Base-by-base conservation (phyloP, 2,797 vertebrate genomes). In the Smutsia temminckii region DNA sequence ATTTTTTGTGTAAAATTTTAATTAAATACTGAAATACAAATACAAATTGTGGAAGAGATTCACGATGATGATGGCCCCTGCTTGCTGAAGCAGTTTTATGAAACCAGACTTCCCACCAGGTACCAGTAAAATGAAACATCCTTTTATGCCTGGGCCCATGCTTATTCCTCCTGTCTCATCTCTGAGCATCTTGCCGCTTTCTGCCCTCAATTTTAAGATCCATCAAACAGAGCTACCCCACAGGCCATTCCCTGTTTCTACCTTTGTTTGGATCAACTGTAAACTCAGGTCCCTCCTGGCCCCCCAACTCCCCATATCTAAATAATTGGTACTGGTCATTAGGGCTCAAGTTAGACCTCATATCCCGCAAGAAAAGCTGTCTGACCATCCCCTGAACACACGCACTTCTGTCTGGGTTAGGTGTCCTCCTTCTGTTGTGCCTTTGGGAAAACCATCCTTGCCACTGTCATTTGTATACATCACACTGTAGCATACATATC, bases 11-110 rank as follows among this genome's bases (percentile, higher is more conserved):
- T 88, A 46, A 49, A 63, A 37, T 72, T 57, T 69, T 59, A 71
- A 89, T 83, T 86, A 85, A 89, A 57, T 66, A 71, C 12, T 68
- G 32, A 92, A 94, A 79, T 69, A 46, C 32, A 74, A 92, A 77
- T 46, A 89, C 8, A 88, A 90, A 84, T 86, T 40, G 1, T 69
- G 49, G 29, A 34, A 78, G 85, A 42, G 16, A 87, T 75, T 69
- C n/a, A 40, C 10, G 20, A 49, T 29, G 42, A 42, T n/a, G 16
- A 49, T 72, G 32, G 8, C 1, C 57, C 55, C 80, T 87, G 71
- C 46, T 87, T 18, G 7, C 13, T 51, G 61, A 96, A 93, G 17
- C 34, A 55, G 34, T 14, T 80, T 80, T 75, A 63, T 61, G 40
- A 87, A 64, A 49, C 34, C 68, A 85, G 68, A 74, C 23, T 85